These are phyloP conservation scores for Heliornis fulica DNA, from an alignment of 2,113 vertebrate species.

Conservation along the genomic window DNA sequence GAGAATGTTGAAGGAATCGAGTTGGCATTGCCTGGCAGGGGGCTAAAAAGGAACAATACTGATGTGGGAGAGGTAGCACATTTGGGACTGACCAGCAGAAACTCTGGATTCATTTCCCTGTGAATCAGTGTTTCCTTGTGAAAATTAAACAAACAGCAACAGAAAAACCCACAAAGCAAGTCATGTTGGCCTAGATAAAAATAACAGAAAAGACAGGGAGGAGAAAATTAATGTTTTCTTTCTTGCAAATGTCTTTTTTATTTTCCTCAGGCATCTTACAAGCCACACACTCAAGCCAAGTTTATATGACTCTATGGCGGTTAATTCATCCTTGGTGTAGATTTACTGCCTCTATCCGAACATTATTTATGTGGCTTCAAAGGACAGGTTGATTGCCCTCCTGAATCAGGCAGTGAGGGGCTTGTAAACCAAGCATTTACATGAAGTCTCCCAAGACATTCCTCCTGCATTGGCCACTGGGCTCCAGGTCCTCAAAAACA, in stretches of 20 bases:
- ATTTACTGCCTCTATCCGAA: slow-evolving; percentile 56
- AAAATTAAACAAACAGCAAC: not conserved
- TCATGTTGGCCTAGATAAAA: slow-evolving; percentile 11
- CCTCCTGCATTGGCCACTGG: not conserved
- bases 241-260: slow-evolving; percentile 35
- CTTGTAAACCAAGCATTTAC: not conserved
- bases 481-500: not conserved
- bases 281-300: slow-evolving; percentile 18
- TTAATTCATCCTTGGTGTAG: slow-evolving; percentile 58
- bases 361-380: slow-evolving; percentile 55
- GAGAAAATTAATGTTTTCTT: slow-evolving; percentile 29
- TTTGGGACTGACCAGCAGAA: not conserved
- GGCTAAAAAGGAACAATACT: not conserved
- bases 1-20: not conserved
- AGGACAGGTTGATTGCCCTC: slow-evolving; percentile 64
- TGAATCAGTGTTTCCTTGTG: not conserved
- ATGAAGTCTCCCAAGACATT: not conserved
- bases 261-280: slow-evolving; percentile 45
- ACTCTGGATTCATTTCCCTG: not conserved
- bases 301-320: slow-evolving; percentile 36
- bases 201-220: not conserved
- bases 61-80: not conserved
- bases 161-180: not conserved
- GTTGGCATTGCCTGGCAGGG: not conserved
- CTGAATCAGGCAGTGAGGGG: slow-evolving; percentile 41